Base-by-base conservation (phyloP, 2,888 invertebrate species). In the Catocala nupta region DNA sequence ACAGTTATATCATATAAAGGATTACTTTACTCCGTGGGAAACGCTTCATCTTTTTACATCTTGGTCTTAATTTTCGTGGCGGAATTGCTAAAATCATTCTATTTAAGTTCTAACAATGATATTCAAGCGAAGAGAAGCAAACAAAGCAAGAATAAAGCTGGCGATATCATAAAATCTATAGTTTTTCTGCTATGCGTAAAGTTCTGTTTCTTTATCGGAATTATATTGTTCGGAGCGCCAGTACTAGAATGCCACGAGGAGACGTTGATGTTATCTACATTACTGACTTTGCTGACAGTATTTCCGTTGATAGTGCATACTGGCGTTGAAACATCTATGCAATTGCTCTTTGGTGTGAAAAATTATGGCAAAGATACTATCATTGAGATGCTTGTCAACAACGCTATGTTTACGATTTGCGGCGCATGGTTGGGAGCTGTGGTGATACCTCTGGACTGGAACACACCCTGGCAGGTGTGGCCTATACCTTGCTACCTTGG, bases 401-500 rank as follows among this genome's bases (percentile, higher is more conserved):
- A 95, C 76, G 92, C 96, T 5, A 81, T 95, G 60, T 81, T 95
- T 59, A 95, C 96, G 0, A 83, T 97, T 10, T 86, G 97, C 42
- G 98, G 98, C 4, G 96, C 97, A 5, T 98, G 98, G 98, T 81
- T 97, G 1, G 98, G 98, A 6, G 97, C 98, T 4, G 95, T 97
- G 61, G 96, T 97, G 0, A 97, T 98, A 71, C 98, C 98, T 0
- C 90, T 98, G 42, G 98, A 98, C 86, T 98, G 98, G 98, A 97
- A 98, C 87, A 95, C 96, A 53, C 97, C 97, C 0, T 98, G 98
- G 98, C 98, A 98, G 93, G 95, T 90, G 63, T 97, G 97, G 97
- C 97, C 97, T 0, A 95, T 96, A 73, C 96, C 97, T 0, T 97
- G 96, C 78, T 95, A 95, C 65, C 89, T 96, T 0, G 97, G 97